phyloP scores from a whole-genome alignment of 2,888 invertebrate genomes.

The Thymelicus sylvestris region DNA sequence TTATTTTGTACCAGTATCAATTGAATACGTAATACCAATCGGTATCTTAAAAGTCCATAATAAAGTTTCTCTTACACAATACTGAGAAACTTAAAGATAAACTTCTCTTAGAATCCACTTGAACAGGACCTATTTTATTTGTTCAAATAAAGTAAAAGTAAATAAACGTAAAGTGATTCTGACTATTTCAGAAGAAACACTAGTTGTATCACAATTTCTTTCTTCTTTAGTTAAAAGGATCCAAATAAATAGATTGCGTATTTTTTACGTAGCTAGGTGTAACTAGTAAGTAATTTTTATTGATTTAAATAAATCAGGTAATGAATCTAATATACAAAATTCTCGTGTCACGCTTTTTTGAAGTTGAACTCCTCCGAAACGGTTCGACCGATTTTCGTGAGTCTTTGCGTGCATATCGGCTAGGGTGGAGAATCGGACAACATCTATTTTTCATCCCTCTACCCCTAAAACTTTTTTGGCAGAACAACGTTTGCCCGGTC shows the following conservation, averaged over 20 bases:
- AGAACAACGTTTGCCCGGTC: no score
- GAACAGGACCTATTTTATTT: conserved; percentile 9
- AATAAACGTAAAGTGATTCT: conserved; percentile 14
- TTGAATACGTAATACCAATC: neutral
- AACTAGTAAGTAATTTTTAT: no score
- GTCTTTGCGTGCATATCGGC: no score
- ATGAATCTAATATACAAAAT: no score
- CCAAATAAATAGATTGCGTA: neutral
- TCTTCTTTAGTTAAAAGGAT: neutral
- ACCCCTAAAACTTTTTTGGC: no score
- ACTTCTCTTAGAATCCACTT: conserved; percentile 2
- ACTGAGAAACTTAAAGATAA: conserved; percentile 1
- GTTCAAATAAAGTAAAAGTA: conserved; percentile 23
- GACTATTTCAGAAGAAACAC: conserved; percentile 3
- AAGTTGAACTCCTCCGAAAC: no score
- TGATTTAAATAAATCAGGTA: no score
- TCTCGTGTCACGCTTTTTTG: no score
- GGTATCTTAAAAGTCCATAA: neutral
- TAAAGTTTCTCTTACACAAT: conserved; percentile 2
- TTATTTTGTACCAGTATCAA: neutral
- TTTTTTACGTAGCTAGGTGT: neutral
- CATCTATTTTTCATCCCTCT: no score
- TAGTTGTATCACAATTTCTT: neutral
- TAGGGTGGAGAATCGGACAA: no score
- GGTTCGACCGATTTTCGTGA: no score